Evolutionary conservation across 1,140 invertebrate species (phyloP).

Genomic region (Heliconius nattereri): DNA sequence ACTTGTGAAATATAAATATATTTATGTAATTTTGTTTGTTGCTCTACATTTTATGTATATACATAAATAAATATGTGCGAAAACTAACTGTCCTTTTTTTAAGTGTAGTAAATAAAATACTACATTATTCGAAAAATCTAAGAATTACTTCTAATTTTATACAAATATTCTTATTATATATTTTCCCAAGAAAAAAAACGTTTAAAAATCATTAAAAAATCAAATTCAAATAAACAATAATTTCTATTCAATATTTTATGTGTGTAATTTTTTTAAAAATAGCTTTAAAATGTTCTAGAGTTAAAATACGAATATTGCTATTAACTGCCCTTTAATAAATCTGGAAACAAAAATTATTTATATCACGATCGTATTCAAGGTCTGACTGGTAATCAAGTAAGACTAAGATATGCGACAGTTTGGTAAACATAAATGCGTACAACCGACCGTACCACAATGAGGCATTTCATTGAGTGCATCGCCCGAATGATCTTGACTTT

Average conservation of each 20-base stretch:
- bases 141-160: not conserved
- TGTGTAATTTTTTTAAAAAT: not conserved
- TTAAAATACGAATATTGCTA: not conserved
- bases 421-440: conserved; percentile 26
- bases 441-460: conserved; percentile 27
- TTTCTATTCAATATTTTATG: not conserved
- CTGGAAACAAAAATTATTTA: conserved; percentile 6
- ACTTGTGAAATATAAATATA: not conserved
- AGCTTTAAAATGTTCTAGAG: not conserved
- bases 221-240: not conserved
- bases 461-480: conserved; percentile 56
- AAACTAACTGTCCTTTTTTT: not conserved
- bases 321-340: conserved; percentile 13
- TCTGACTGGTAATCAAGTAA: conserved; percentile 26
- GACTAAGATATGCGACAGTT: conserved; percentile 22
- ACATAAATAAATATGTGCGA: conserved; percentile 46
- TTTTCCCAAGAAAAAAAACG: not conserved
- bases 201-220: not conserved
- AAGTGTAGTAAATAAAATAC: no score
- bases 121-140: no score
- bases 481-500: conserved; percentile 68
- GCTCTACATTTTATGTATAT: conserved; percentile 23
- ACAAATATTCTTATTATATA: not conserved
- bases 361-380: conserved; percentile 17
- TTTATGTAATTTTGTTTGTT: conserved; percentile 15